Base-by-base conservation (phyloP, 2,113 vertebrate genomes). In the Cyanistes caeruleus region DNA sequence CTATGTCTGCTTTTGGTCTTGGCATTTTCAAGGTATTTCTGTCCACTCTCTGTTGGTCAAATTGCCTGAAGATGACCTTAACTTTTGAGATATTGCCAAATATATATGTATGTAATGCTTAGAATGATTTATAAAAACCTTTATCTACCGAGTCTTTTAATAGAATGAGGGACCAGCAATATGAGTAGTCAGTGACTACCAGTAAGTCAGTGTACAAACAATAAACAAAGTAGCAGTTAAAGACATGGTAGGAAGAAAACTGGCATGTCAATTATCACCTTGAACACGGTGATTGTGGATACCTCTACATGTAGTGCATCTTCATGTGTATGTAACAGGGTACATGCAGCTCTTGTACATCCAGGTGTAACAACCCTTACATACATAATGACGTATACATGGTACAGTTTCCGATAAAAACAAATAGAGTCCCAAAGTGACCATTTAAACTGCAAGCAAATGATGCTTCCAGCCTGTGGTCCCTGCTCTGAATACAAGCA, bases 401-500 rank as follows among this genome's bases (percentile, higher is more conserved):
- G 14, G 79, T 68, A 76, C 72, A 69, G 62, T 91, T 96, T 96
- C 68, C 1, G 0, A 87, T 81, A 64, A 62, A 72, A 90, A 76
- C 70, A 95, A 95, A 94, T 15, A 56, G 53, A 90, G 52, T 39
- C 37, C 56, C 58, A 76, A 51, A 92, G 72, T 39, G 90, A 77
- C 89, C 41, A 69, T 90, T 96, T 83, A 95, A 96, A 83, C 64
- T 39, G 60, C 85, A 78, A 75, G 95, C 52, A 94, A 96, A 73
- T 5, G 89, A 59, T 75, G 84, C 85, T 87, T 92, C 77, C 74
- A 96, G 97, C 92, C 97, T 93, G 90, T 81, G 94, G 96, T 97
- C 98, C 94, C 97, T 96, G 96, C 96, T 97, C 93, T 95, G 95
- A 97, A 98, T 98, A 97, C 98, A 97, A 98, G 98, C 98, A 99